Percentiles rank a stretch among this genome's conserved stretches.
Conservation (phyloP, 1,140 invertebrate genomes). For the Euura saliciscinereae region DNA sequence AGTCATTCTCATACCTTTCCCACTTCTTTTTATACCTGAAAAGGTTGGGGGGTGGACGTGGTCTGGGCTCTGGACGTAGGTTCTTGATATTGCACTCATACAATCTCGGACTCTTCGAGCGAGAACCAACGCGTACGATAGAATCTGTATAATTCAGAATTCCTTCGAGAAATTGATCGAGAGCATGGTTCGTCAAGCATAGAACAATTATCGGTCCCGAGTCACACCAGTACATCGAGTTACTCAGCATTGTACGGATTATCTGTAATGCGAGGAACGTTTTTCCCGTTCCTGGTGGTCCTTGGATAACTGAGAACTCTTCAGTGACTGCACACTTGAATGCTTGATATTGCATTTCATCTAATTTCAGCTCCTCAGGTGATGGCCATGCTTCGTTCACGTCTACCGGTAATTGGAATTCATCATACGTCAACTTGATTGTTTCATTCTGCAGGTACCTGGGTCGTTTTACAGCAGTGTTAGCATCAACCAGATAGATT, state of each 20-base stretch:
- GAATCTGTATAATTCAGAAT: slow-evolving; percentile 54
- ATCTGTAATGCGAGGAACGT: slow-evolving; percentile 77
- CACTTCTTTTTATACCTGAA: neutral
- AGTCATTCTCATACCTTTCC: slow-evolving; percentile 71
- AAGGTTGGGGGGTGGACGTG: no score
- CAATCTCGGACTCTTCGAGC: slow-evolving; percentile 67
- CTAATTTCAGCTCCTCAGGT: slow-evolving; percentile 56
- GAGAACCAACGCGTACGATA: slow-evolving; percentile 76
- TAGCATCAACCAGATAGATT: neutral
- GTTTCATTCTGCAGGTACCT: neutral
- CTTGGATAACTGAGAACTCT: slow-evolving; percentile 73
- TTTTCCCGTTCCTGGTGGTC: slow-evolving; percentile 73
- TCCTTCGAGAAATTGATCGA: slow-evolving; percentile 87
- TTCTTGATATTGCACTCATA: slow-evolving; percentile 47
- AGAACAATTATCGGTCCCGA: slow-evolving; percentile 73
- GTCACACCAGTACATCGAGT: slow-evolving; percentile 41
- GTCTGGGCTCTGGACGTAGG: neutral
- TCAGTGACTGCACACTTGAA: slow-evolving; percentile 65
- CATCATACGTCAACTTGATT: slow-evolving; percentile 21
- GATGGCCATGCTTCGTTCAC: neutral
- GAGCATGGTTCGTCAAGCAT: slow-evolving; percentile 86
- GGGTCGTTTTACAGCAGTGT: neutral
- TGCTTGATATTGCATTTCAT: slow-evolving; percentile 66
- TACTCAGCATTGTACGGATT: slow-evolving; percentile 64
- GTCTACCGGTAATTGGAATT: neutral